Base-by-base conservation (phyloP, 2,113 vertebrate species). In the Perca flavescens region DNA sequence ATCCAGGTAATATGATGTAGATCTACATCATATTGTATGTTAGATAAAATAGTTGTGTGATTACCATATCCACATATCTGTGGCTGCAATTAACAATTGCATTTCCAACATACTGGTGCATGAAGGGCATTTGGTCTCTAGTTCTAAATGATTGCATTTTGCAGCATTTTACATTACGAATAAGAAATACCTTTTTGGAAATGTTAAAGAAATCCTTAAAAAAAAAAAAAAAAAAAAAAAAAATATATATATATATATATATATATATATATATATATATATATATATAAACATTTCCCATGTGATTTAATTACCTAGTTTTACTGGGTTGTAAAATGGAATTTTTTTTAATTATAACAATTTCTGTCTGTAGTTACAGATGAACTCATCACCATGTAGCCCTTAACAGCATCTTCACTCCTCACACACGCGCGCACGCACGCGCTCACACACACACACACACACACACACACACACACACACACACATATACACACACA, bases 401-500 rank as follows among this genome's bases (percentile, higher is more conserved):
- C 57, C 53, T 22, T 73, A 54, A 43, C 76, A 77, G 57, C 83
- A 81, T 52, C 84, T 49, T 77, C 72, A 72, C 28, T 14, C 31
- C 36, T n/a, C 28, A 6, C 46, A 28, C 64, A 6, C 64, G 47
- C 77, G 77, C 65, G 13, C 61, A 57, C 65, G 6, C n/a, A n/a
- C n/a, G n/a, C n/a, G n/a, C n/a, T n/a, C n/a, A n/a, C n/a, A n/a
- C n/a, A n/a, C n/a, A n/a, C n/a, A n/a, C n/a, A n/a, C n/a, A n/a
- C n/a, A n/a, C n/a, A n/a, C 50, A n/a, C 28, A 9, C 5, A 21
- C 75, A 14, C 68, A 72, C 63, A 16, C 62, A 15, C 40, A 25
- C 63, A 22, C 62, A 12, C 31, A 40, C 61, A n/a, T 34, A 40
- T 19, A n/a, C 61, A n/a, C 63, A 58, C 83, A 46, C 77, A 74